These are phyloP conservation scores for Apocheima hispidaria DNA, from an alignment of 2,888 invertebrate genomes.

Conservation along the genomic window DNA sequence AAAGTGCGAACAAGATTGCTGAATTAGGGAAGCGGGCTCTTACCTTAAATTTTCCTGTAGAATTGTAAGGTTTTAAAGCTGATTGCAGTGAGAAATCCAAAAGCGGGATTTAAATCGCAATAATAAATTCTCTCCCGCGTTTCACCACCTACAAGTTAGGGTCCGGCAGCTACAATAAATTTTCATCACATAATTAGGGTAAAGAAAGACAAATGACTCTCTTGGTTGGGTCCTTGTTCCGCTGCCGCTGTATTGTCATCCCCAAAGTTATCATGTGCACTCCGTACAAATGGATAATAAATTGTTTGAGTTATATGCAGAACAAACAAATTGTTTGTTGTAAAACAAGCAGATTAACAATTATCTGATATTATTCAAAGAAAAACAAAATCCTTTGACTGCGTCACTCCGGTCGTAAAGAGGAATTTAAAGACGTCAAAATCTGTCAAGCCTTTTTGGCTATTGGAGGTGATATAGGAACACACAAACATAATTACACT, in stretches of 20 bases:
- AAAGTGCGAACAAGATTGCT: too few species aligned
- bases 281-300: slow-evolving; percentile 21
- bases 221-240: slow-evolving; percentile 54
- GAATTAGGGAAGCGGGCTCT: too few species aligned
- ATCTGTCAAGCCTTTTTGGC: too few species aligned
- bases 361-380: too few species aligned
- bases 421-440: too few species aligned
- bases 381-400: too few species aligned
- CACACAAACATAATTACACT: too few species aligned
- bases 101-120: slow-evolving; percentile 43
- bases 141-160: slow-evolving; percentile 52
- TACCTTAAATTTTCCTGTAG: neutral
- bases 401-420: neutral
- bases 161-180: slow-evolving; percentile 68
- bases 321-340: neutral
- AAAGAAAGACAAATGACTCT: slow-evolving; percentile 75
- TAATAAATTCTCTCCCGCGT: slow-evolving; percentile 51
- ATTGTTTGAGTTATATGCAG: neutral
- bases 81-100: slow-evolving; percentile 27
- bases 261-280: slow-evolving; percentile 41
- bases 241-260: slow-evolving; percentile 39
- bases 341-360: too few species aligned
- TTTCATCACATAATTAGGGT: slow-evolving; percentile 77
- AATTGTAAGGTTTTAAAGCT: slow-evolving; percentile 19
- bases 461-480: too few species aligned